Percentiles rank a stretch among this genome's conserved stretches.
Conservation (phyloP, 2,113 vertebrate genomes). For the Phocoena sinus region DNA sequence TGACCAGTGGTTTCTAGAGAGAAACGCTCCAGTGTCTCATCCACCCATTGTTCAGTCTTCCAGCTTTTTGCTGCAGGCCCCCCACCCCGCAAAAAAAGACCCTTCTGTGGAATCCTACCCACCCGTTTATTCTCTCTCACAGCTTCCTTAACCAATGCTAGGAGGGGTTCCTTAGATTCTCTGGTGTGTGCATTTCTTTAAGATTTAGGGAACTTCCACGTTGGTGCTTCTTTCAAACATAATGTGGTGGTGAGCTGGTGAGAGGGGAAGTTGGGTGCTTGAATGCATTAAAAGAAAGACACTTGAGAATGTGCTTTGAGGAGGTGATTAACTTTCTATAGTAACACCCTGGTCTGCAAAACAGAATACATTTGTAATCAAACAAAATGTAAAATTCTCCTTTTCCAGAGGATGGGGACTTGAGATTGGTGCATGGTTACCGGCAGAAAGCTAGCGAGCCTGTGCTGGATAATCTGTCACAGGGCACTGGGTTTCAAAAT, state of each 20-base stretch:
- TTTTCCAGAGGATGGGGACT: conserved; percentile 13
- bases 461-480: not conserved
- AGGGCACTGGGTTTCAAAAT: not conserved
- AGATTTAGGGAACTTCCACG: conserved; percentile 49
- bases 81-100: fast-evolving
- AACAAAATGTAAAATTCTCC: conserved; percentile 1
- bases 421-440: not conserved
- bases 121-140: not conserved
- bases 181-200: not conserved
- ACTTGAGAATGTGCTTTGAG: not conserved
- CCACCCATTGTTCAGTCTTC: not conserved
- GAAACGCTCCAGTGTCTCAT: not conserved
- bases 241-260: conserved; percentile 31
- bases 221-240: not conserved
- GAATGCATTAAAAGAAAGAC: conserved; percentile 19
- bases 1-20: not conserved
- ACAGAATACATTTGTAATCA: not conserved
- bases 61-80: not conserved
- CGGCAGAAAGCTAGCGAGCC: conserved; percentile 18
- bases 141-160: not conserved
- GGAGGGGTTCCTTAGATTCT: not conserved
- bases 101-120: not conserved
- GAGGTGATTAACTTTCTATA: conserved; percentile 12
- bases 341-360: not conserved
- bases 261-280: conserved; percentile 26